These are phyloP conservation scores for Macroramphosus scolopax DNA, from an alignment of 2,797 vertebrate species.

Conservation along the genomic window DNA sequence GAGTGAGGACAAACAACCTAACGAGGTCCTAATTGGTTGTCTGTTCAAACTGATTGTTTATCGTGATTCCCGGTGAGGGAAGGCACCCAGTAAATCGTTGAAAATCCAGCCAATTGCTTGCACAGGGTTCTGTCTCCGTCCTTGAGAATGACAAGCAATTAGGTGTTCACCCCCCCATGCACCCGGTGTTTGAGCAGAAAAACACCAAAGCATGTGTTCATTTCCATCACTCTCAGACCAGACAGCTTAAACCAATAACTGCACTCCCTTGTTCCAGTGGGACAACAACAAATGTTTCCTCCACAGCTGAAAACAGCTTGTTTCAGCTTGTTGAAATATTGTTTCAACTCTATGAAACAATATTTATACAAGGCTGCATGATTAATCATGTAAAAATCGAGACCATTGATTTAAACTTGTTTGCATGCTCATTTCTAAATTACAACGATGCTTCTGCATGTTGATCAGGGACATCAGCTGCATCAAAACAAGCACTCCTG, in stretches of 20 bases:
- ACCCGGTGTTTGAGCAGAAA: conserved; percentile 42
- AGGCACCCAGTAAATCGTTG: conserved; percentile 42
- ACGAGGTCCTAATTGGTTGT: conserved; percentile 46
- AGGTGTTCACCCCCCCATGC: conserved; percentile 39
- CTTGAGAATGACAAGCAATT: conserved; percentile 65
- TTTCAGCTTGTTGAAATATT: no score
- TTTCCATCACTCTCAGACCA: conserved; percentile 46
- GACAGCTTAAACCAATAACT: conserved; percentile 48
- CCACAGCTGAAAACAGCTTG: conserved; percentile 28
- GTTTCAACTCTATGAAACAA: conserved; percentile 28
- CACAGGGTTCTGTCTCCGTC: conserved; percentile 39
- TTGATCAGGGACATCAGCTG: no score
- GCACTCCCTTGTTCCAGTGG: conserved; percentile 21
- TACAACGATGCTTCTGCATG: no score
- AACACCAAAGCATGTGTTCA: conserved; percentile 51
- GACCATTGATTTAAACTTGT: no score
- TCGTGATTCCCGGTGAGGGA: conserved; percentile 41
- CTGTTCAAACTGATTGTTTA: conserved; percentile 50
- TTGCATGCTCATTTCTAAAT: no score
- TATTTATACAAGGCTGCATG: no score
- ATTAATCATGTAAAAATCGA: no score
- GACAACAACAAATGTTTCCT: conserved; percentile 21
- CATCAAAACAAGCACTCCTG: no score
- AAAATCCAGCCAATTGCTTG: conserved; percentile 51
- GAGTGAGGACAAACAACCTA: conserved; percentile 40